A percentile compares a stretch with the other conserved stretches of the same genome.
Evolutionary conservation across 2,113 vertebrate species (phyloP).

Genomic region (Colaptes auratus): DNA sequence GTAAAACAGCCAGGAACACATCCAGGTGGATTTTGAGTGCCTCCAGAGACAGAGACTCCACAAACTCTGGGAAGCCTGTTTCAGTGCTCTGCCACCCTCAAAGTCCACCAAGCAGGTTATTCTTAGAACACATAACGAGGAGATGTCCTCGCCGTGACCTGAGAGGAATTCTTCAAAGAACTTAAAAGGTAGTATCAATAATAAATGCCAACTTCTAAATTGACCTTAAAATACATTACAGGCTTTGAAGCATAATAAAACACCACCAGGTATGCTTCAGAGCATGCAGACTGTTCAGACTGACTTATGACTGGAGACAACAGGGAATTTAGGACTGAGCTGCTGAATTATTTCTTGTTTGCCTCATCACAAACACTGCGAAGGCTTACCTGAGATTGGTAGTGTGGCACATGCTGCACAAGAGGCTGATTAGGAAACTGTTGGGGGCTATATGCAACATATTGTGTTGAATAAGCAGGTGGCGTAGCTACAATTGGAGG

Average conservation of each 20-base stretch:
- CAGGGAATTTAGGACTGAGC: neutral
- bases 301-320: neutral
- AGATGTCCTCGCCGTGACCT: neutral
- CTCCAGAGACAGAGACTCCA: too few species aligned
- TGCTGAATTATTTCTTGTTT: neutral
- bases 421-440: constrained; percentile 96
- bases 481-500: constrained; percentile 92
- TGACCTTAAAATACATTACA: neutral
- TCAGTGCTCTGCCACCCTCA: too few species aligned
- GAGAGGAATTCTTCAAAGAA: neutral
- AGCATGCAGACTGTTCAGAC: neutral
- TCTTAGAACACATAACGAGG: neutral
- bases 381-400: constrained; percentile 91
- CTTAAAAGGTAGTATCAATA: neutral
- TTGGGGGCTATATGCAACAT: constrained; percentile 95
- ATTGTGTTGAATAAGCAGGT: constrained; percentile 92
- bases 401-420: constrained; percentile 95
- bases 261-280: neutral
- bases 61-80: too few species aligned
- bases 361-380: accelerated
- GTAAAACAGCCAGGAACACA: too few species aligned
- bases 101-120: neutral
- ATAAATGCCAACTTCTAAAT: neutral
- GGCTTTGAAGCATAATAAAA: too few species aligned
- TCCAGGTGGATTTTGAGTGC: too few species aligned